A percentile compares a stretch with the other conserved stretches of the same genome.
Conservation (phyloP, 2,888 invertebrate species). For the Catocala sponsa region DNA sequence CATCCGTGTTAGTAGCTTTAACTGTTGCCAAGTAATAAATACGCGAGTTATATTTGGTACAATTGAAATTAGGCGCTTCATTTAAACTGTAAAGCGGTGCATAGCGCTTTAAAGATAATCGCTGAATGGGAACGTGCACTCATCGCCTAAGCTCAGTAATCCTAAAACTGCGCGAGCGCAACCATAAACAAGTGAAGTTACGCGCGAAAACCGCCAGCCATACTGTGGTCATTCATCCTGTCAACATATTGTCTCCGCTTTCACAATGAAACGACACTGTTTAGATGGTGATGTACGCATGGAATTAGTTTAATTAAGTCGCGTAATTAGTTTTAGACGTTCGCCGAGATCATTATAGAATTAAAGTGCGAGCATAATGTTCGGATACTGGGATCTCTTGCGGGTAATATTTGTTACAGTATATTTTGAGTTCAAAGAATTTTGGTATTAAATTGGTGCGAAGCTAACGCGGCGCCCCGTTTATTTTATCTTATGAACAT, state of each 20-base stretch:
- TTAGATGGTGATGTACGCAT: constrained; percentile 81
- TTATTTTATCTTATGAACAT: constrained; percentile 59
- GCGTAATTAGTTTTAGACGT: constrained; percentile 79
- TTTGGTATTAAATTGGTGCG: constrained; percentile 60
- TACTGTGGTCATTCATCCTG: constrained; percentile 84
- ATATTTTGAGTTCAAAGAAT: constrained; percentile 68
- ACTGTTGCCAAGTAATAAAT: constrained; percentile 86
- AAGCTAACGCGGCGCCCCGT: constrained; percentile 49
- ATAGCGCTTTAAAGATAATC: constrained; percentile 80
- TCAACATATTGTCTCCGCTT: constrained; percentile 85
- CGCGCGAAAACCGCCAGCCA: constrained; percentile 82
- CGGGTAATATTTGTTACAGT: constrained; percentile 61
- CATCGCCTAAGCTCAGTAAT: constrained; percentile 83
- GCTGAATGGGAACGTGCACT: constrained; percentile 81
- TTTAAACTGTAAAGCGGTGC: constrained; percentile 73
- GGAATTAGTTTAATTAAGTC: constrained; percentile 83
- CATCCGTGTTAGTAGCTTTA: constrained; percentile 56
- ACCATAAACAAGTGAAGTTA: constrained; percentile 82
- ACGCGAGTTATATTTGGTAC: constrained; percentile 84
- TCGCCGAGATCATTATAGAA: constrained; percentile 66
- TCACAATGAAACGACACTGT: constrained; percentile 82
- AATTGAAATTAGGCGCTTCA: constrained; percentile 86
- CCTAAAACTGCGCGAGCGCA: constrained; percentile 82
- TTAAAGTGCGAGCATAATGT: constrained; percentile 60
- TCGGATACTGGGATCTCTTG: constrained; percentile 58